Evolutionary conservation across 2,797 vertebrate genomes (phyloP).

Genomic region (Fratercula arctica): DNA sequence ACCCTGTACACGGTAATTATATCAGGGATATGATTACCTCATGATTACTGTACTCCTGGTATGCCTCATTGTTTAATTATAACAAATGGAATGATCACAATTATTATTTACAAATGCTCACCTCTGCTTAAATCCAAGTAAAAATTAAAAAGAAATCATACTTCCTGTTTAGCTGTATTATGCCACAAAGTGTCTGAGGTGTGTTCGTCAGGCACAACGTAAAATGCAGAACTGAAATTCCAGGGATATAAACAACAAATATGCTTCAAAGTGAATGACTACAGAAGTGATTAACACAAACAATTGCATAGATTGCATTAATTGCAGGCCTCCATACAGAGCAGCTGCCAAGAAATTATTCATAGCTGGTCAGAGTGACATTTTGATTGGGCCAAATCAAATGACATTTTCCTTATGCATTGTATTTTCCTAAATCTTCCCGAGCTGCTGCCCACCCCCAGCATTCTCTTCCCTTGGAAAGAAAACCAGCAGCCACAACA

Average conservation of each 20-base stretch:
- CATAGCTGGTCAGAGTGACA: slow-evolving; percentile 63
- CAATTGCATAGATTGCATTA: slow-evolving; percentile 49
- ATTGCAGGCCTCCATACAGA: slow-evolving; percentile 38
- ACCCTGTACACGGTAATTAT: slow-evolving; percentile 66
- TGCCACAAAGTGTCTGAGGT: background rate
- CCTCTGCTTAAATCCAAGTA: slow-evolving; percentile 47
- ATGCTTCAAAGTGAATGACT: background rate
- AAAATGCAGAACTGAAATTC: background rate
- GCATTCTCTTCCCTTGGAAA: background rate
- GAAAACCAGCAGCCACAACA: background rate
- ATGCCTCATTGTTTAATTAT: slow-evolving; percentile 77
- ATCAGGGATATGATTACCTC: slow-evolving; percentile 70
- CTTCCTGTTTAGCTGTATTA: background rate
- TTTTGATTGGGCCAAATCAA: slow-evolving; percentile 62
- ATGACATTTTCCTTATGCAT: slow-evolving; percentile 45
- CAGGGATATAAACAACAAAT: background rate
- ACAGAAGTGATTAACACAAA: slow-evolving; percentile 50
- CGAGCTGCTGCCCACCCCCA: slow-evolving; percentile 4
- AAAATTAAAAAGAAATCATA: slow-evolving; percentile 19
- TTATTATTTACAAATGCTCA: slow-evolving; percentile 72
- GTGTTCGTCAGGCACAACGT: background rate
- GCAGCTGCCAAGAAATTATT: slow-evolving; percentile 58
- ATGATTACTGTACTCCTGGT: slow-evolving; percentile 66
- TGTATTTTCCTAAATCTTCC: slow-evolving; percentile 33
- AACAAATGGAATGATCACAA: slow-evolving; percentile 72